These are phyloP conservation scores for Triplophysa siluroides DNA, from an alignment of 2,113 vertebrate genomes.

Conservation along the genomic window DNA sequence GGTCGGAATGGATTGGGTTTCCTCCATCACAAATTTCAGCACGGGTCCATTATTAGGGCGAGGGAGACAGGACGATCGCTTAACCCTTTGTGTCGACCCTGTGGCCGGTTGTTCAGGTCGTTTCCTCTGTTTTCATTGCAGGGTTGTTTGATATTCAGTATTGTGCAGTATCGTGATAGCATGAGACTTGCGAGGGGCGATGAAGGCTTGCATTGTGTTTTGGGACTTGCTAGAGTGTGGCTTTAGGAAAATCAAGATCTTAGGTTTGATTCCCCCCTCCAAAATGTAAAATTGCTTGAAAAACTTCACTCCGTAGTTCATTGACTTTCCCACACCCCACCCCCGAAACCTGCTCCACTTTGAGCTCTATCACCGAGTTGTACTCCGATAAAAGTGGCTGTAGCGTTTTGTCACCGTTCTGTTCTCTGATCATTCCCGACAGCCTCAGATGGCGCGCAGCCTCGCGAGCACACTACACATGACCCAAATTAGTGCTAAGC, in stretches of 20 bases:
- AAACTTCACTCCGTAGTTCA: constrained; percentile 63
- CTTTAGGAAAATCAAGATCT: no score
- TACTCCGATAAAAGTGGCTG: constrained; percentile 50
- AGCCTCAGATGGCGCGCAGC: constrained; percentile 43
- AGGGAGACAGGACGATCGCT: constrained; percentile 34
- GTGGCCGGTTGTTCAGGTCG: constrained; percentile 59
- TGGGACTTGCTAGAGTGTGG: constrained; percentile 63
- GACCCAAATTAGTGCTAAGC: constrained; percentile 67
- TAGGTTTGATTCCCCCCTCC: no score
- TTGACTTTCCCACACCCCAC: constrained; percentile 61
- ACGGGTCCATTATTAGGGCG: constrained; percentile 50
- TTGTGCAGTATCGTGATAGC: constrained; percentile 72
- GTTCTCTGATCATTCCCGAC: constrained; percentile 43
- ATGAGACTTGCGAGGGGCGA: constrained; percentile 64
- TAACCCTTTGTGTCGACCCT: constrained; percentile 43
- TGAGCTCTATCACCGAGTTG: constrained; percentile 36
- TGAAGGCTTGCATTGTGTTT: constrained; percentile 72
- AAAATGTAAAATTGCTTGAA: constrained; percentile 65
- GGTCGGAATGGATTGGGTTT: constrained; percentile 68
- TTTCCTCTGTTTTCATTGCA: constrained; percentile 53
- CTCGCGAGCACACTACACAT: constrained; percentile 59
- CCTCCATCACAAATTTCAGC: constrained; percentile 64
- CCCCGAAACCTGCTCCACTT: constrained; percentile 42
- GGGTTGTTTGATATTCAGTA: constrained; percentile 78
- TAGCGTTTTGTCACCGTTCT: constrained; percentile 18